Evolutionary conservation across 2,113 vertebrate genomes (phyloP).

Genomic region (Poicephalus gulielmi): DNA sequence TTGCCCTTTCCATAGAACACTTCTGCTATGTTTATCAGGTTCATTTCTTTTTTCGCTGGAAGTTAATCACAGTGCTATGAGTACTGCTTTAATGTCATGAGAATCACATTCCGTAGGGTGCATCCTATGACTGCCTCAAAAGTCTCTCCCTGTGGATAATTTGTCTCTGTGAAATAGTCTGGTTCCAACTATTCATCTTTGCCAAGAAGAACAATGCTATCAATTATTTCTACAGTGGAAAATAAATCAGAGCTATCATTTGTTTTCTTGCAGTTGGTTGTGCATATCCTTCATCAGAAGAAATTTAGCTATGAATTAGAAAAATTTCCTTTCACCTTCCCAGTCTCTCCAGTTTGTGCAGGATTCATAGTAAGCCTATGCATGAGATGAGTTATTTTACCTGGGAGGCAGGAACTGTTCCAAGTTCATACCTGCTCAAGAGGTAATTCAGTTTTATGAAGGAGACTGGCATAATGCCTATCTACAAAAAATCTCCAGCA

Average conservation of each 20-base stretch:
- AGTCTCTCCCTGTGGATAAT: conserved; percentile 63
- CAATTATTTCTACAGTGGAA: conserved; percentile 60
- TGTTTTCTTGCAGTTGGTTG: conserved; percentile 35
- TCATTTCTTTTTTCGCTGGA: conserved; percentile 26
- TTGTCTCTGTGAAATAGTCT: conserved; percentile 47
- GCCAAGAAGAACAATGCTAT: conserved; percentile 66
- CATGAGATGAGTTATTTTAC: conserved; percentile 34
- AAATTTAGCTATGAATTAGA: conserved; percentile 5
- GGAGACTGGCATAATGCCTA: conserved; percentile 53
- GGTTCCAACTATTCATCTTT: conserved; percentile 63
- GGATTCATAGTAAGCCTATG: not conserved
- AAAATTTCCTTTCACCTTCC: not conserved
- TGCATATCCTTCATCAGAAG: conserved; percentile 34
- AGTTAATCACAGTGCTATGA: not conserved
- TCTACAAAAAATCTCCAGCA: conserved; percentile 21
- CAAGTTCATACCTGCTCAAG: conserved; percentile 50
- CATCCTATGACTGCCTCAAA: conserved; percentile 59
- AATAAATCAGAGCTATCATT: conserved; percentile 57
- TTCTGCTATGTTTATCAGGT: conserved; percentile 29
- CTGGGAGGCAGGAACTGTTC: conserved; percentile 60
- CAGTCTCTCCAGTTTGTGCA: not conserved
- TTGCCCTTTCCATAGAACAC: not conserved
- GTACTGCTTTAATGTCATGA: conserved; percentile 57
- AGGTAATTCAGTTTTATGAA: conserved; percentile 40
- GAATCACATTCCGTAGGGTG: conserved; percentile 61